A percentile compares a stretch with the other conserved stretches of the same genome.
Conservation (phyloP, 1,140 invertebrate species). For the Apocrypta bakeri region DNA sequence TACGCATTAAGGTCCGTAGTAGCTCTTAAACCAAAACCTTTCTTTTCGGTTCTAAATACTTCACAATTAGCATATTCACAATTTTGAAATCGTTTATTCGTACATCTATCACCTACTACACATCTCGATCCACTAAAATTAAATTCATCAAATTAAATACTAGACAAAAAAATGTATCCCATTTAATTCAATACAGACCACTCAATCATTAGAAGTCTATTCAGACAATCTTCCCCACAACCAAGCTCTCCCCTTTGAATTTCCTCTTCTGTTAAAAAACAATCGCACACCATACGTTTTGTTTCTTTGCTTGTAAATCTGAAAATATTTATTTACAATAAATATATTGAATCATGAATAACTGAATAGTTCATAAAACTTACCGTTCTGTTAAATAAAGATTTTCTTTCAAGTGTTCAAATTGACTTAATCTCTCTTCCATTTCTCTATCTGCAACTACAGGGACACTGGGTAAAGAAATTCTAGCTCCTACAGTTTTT, state of each 20-base stretch:
- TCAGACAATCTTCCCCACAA: conserved; percentile 97
- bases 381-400: conserved; percentile 86
- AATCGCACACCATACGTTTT: conserved; percentile 96
- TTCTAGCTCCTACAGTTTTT: conserved; percentile 62
- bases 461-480: conserved; percentile 63
- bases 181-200: conserved; percentile 79
- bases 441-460: conserved; percentile 76
- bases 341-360: neutral
- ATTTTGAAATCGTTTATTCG: conserved; percentile 95
- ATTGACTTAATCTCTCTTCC: conserved; percentile 84
- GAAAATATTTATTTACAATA: conserved; percentile 55
- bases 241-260: conserved; percentile 87
- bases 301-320: conserved; percentile 89
- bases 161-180: neutral
- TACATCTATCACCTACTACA: conserved; percentile 89
- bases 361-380: conserved; percentile 26
- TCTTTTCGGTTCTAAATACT: conserved; percentile 93
- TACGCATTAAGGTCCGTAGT: conserved; percentile 83
- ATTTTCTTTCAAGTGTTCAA: conserved; percentile 88
- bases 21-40: conserved; percentile 94
- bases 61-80: conserved; percentile 88
- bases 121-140: conserved; percentile 89
- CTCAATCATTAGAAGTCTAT: conserved; percentile 98
- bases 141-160: conserved; percentile 35
- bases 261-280: conserved; percentile 92